phyloP scores from a whole-genome alignment of 2,888 invertebrate species.

The Microctonus hyperodae region DNA sequence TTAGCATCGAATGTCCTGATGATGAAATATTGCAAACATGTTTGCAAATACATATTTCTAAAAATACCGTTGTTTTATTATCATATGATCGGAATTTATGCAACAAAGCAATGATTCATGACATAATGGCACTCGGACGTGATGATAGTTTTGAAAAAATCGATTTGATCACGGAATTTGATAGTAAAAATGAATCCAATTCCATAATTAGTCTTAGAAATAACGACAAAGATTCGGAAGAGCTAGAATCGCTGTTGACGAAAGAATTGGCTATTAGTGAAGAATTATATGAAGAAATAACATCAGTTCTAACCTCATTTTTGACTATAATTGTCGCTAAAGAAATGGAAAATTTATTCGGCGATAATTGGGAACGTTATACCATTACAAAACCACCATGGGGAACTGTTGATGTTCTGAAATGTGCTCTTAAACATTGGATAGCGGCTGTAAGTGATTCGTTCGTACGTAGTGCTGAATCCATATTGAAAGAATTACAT shows the following conservation, averaged over 20 bases:
- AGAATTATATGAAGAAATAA: constrained; percentile 49
- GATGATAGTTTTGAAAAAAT: constrained; percentile 55
- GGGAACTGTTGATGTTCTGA: constrained; percentile 50
- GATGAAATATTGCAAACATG: constrained; percentile 64
- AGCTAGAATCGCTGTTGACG: constrained; percentile 31
- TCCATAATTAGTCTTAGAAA: constrained; percentile 32
- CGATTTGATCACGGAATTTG: constrained; percentile 45
- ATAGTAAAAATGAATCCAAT: constrained; percentile 35
- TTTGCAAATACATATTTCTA: constrained; percentile 55
- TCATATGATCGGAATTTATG: constrained; percentile 62
- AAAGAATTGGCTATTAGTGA: constrained; percentile 45
- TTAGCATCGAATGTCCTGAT: constrained; percentile 58
- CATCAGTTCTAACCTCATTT: constrained; percentile 46
- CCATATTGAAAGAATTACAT: constrained; percentile 44
- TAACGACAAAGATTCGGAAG: constrained; percentile 28
- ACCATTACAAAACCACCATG: constrained; percentile 58
- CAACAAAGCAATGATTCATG: constrained; percentile 59
- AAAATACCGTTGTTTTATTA: constrained; percentile 55
- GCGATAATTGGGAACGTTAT: constrained; percentile 53
- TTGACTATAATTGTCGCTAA: constrained; percentile 50
- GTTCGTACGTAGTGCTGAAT: constrained; percentile 47
- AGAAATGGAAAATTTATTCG: constrained; percentile 55
- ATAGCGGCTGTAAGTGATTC: constrained; percentile 58
- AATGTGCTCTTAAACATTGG: constrained; percentile 60
- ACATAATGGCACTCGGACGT: constrained; percentile 50